Evolutionary conservation across 2,797 vertebrate genomes (phyloP).

Genomic region (Halcyon chelicuti): DNA sequence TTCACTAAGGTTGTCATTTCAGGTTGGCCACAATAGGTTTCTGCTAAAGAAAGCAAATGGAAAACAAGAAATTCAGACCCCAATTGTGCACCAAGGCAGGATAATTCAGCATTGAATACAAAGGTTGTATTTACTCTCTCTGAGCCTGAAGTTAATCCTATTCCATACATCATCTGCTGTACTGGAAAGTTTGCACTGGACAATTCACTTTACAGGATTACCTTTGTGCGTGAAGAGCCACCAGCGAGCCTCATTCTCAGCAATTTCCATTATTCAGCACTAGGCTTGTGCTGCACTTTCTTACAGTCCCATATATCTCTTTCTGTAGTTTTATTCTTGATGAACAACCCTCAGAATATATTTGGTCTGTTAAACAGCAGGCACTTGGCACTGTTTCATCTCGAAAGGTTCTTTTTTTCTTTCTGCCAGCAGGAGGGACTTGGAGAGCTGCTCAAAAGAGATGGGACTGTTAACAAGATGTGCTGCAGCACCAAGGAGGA

Average conservation of each 20-base stretch:
- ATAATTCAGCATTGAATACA: neutral
- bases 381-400: neutral
- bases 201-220: constrained; percentile 43
- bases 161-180: neutral
- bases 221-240: neutral
- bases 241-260: neutral
- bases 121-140: neutral
- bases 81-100: neutral
- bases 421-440: neutral
- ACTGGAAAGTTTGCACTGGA: neutral
- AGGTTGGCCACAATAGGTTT: neutral
- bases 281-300: neutral
- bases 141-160: neutral
- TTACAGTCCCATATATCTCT: neutral
- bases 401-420: neutral
- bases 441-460: neutral
- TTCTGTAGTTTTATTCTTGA: neutral
- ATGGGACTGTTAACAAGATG: neutral
- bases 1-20: neutral
- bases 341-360: neutral
- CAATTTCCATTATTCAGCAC: neutral
- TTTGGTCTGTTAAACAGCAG: neutral
- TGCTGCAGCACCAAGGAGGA: neutral
- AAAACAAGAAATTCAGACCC: neutral
- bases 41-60: constrained; percentile 5